Percentiles rank a stretch among this genome's conserved stretches.
Evolutionary conservation across 2,113 vertebrate species (phyloP).

Genomic region (Eolophus roseicapilla): DNA sequence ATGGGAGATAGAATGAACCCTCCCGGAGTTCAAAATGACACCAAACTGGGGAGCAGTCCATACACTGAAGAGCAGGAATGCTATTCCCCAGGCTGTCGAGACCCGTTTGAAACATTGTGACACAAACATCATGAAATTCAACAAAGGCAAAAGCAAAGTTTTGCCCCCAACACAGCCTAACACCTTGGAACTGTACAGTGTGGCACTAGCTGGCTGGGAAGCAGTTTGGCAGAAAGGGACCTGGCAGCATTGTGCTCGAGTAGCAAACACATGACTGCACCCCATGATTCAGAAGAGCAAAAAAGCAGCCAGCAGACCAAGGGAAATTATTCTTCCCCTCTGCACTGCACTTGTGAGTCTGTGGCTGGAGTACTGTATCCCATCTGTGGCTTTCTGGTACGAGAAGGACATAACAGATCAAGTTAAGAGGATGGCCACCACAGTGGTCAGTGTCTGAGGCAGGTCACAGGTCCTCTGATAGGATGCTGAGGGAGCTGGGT

Average conservation of each 20-base stretch:
- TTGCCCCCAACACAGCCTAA: background rate
- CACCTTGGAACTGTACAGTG: background rate
- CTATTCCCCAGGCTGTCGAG: background rate
- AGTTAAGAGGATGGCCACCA: background rate
- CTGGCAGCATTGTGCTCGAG: background rate
- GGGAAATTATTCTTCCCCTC: background rate
- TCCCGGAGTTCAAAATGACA: background rate
- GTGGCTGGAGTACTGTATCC: background rate
- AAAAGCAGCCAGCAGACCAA: background rate
- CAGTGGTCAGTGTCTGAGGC: no score
- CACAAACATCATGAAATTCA: background rate
- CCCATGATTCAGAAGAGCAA: background rate
- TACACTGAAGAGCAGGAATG: background rate
- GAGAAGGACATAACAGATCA: background rate
- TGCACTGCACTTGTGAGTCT: accelerated
- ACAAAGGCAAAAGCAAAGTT: background rate
- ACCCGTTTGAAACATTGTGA: background rate
- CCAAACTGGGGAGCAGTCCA: background rate
- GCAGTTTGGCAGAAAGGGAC: background rate
- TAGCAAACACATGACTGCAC: background rate
- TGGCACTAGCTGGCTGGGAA: background rate
- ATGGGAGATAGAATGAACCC: background rate
- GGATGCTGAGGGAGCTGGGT: background rate
- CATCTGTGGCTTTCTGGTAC: background rate
- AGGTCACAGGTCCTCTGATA: background rate